Base-by-base conservation (phyloP, 53 echinoderm and acorn worm genomes). In the Holothuria leucospilota region DNA sequence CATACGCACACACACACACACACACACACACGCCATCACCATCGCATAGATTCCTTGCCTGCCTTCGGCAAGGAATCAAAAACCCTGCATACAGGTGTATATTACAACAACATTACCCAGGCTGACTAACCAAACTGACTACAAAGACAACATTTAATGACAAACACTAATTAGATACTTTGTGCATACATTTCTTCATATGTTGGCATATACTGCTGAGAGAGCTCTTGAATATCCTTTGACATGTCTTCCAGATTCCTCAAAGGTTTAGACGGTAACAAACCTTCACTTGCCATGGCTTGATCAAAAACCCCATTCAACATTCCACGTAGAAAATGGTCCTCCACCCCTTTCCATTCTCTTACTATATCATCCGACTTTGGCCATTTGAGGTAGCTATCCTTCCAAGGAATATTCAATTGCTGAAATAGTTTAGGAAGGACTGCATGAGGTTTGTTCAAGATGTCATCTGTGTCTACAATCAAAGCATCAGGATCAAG, bases 171-270 rank as follows among this genome's bases (percentile, higher is more conserved):
- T 70, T 11, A 70, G 20, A 75, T 46, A 23, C 75, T 41, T 52
- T 51, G 52, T 14, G 75, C 49, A 75, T 75, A 75, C 75, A 75
- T 75, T 52, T 75, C 75, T 51, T 75, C 51, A 75, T 75, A 75
- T 5, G 75, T 5, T 23, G 49, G 51, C 26, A 75, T 23, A 6
- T 75, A 52, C 39, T 75, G n/a, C n/a, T 14, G 4, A 25, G 51
- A 49, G n/a, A 75, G 34, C 26, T 75, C 75, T 52, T 75, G 49
- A 51, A 75, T 24, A 27, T 75, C 75, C 26, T 46, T 52, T n/a
- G 75, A 11, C 75, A 75, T 49, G 39, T 49, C 75, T 21, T 52
- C 75, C 27, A 49, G 1, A 51, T 27, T 51, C 6, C 52, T 75
- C 52, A 75, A 49, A 12, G 75, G 75, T 52, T 75, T 75, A 14